Evolutionary conservation across 35 echinoderm and acorn worm species (phyloP), one percentile per base, ranked within the genome.

Genomic region (Apostichopus californicus): DNA sequence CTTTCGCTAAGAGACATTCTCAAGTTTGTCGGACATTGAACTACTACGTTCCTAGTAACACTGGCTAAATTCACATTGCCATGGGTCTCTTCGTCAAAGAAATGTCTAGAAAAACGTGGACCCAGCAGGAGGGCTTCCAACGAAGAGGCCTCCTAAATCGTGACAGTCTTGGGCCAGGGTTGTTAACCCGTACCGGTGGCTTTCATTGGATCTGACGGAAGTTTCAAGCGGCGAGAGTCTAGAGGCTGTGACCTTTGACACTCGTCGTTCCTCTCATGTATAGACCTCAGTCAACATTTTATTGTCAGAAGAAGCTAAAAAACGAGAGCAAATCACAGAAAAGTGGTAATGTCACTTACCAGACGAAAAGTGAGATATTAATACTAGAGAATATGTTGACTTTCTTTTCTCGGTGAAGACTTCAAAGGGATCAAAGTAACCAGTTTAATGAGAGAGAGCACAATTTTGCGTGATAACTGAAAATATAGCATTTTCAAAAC

Each of bases 261-360:
- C 8, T 53, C 34, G 34, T 53, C 80, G 80, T 83, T 55, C 80
- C 80, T 57, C 55, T 55, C 80, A 17, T 83, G 80, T 55, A 25
- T 25, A 55, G 80, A 83, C 34, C 17, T 53, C 10, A 46, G 34
- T 46, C 34, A 55, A n/a, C 10, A 3, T 34, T 83, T 83, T 83
- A 11, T 56, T 3, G 25, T 53, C 34, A 46, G 34, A 55, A 83
- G 53, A 83, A 55, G 53, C 18, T n/a, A 25, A 68, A 68, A 14
- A 68, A 14, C 64, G 64, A 56, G 80, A 46, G 34, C 80, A 46
- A 83, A 83, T 83, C 55, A 83, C 34, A 9, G 55, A 56, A 56
- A 83, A 83, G 22, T 83, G 55, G 80, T 46, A 83, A 83, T 83
- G 80, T 83, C 80, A 83, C 52, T 83, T 46, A 18, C 80, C n/a